A percentile compares a stretch with the other conserved stretches of the same genome.
phyloP scores from a whole-genome alignment of 2,888 invertebrate species.

The Trachelus iudaicus region DNA sequence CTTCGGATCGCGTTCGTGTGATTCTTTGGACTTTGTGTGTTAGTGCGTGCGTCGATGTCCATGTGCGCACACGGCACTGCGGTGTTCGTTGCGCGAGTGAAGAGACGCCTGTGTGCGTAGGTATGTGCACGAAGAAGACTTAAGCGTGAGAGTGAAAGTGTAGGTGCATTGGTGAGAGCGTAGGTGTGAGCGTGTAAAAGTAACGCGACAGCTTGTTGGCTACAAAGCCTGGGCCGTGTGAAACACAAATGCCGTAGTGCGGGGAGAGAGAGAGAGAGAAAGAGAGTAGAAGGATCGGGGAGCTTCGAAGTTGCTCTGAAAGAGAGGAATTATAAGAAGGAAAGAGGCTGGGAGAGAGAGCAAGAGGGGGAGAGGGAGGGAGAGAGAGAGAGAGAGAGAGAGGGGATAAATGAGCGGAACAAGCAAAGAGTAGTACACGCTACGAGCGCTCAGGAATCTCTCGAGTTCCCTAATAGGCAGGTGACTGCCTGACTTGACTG shows the following conservation, averaged over 20 bases:
- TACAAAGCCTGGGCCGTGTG: constrained; percentile 12
- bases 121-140: neutral
- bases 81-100: neutral
- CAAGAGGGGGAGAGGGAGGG: too few relatives aligned
- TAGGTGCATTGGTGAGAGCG: neutral
- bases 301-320: too few relatives aligned
- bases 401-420: neutral
- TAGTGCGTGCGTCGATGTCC: neutral
- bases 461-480: constrained; percentile 37
- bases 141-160: neutral
- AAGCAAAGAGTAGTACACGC: neutral
- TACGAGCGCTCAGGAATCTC: constrained; percentile 31
- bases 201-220: constrained; percentile 25
- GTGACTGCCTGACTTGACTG: constrained; percentile 32
- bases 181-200: constrained; percentile 10
- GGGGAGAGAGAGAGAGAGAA: constrained; percentile 8
- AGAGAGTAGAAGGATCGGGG: neutral
- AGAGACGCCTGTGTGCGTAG: neutral
- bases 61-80: neutral
- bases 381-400: neutral
- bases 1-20: neutral
- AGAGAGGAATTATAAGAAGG: too few relatives aligned
- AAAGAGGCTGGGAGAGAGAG: too few relatives aligned
- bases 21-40: neutral
- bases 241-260: neutral